A percentile compares a stretch with the other conserved stretches of the same genome.
These are phyloP conservation scores for Andrena minutula DNA, from an alignment of 2,888 invertebrate genomes.

Conservation along the genomic window DNA sequence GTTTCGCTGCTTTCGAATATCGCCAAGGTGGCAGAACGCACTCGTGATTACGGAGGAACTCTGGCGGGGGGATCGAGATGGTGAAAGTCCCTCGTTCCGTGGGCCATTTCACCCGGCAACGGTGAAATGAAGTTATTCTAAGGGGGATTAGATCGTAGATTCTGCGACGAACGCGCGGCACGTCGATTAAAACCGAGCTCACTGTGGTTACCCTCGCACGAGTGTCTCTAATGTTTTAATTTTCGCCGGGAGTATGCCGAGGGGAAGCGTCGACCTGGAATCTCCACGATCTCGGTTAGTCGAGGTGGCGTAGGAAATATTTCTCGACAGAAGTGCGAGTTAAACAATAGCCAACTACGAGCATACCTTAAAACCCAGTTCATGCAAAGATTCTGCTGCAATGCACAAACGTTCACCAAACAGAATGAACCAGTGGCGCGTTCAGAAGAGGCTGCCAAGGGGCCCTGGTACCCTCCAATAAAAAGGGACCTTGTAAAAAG, in stretches of 20 bases:
- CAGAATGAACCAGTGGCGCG: neutral
- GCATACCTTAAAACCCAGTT: neutral
- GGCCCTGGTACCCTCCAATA: no score
- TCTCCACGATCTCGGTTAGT: neutral
- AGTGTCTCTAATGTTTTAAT: neutral
- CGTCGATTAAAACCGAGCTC: constrained; percentile 8
- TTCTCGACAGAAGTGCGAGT: neutral
- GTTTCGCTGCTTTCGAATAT: constrained; percentile 7
- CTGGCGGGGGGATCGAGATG: constrained; percentile 1
- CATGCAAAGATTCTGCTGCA: neutral
- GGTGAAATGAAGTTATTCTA: constrained; percentile 4
- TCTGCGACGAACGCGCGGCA: neutral
- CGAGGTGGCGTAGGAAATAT: neutral
- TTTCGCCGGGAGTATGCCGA: neutral
- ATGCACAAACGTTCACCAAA: neutral
- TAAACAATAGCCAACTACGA: neutral
- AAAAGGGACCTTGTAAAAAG: no score
- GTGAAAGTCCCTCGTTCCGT: neutral
- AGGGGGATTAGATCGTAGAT: neutral
- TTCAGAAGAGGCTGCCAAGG: no score
- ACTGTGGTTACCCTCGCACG: neutral
- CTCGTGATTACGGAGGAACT: constrained; percentile 8
- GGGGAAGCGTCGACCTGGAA: neutral
- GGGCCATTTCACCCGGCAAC: neutral
- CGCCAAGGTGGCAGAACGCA: neutral